Evolutionary conservation across 2,113 vertebrate genomes (phyloP), one percentile per base, ranked within the genome.

Genomic region (Larimichthys polyactis): DNA sequence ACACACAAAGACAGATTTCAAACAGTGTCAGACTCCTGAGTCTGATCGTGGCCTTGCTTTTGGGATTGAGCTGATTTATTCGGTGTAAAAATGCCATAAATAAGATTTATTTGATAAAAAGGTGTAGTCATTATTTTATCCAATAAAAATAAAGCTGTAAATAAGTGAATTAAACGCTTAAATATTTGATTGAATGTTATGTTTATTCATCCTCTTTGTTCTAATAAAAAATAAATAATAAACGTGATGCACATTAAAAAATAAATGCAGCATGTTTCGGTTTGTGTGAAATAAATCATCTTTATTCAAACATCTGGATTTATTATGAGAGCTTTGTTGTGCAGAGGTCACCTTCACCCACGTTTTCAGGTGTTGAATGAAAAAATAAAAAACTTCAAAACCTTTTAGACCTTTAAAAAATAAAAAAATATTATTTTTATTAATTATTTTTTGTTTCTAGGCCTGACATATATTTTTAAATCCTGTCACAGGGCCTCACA

Each of bases 271-370:
- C 43, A 11, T 36, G 3, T 24, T 4, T 3, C 9, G 0, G 1
- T 36, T 36, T 36, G 5, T 5, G 43, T 65, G 0, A 27, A 65
- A 75, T 29, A 20, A 11, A 66, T 17, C 22, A 14, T 5, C 17
- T 11, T n/a, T 27, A 46, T 59, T 5, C 24, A 3, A 7, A 43
- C 3, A 63, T 54, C 0, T 14, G 17, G 2, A 22, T 19, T 68
- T 10, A 19, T 68, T 24, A 58, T 5, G 19, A 7, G 12, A 16
- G 46, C 6, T 54, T 0, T n/a, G 11, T 4, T 69, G 11, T 54
- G 58, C 46, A 77, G 81, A 79, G 92, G 91, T 93, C 83, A 93
- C 91, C 92, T 92, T 93, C 92, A 91, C 2, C 58, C 17, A 5
- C 24, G 15, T 24, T 52, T 22, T 15, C 7, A 71, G 36, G 36